Percentiles rank a stretch among this genome's conserved stretches.
Evolutionary conservation across 2,888 invertebrate species (phyloP).

Genomic region (Hetaerina titia): DNA sequence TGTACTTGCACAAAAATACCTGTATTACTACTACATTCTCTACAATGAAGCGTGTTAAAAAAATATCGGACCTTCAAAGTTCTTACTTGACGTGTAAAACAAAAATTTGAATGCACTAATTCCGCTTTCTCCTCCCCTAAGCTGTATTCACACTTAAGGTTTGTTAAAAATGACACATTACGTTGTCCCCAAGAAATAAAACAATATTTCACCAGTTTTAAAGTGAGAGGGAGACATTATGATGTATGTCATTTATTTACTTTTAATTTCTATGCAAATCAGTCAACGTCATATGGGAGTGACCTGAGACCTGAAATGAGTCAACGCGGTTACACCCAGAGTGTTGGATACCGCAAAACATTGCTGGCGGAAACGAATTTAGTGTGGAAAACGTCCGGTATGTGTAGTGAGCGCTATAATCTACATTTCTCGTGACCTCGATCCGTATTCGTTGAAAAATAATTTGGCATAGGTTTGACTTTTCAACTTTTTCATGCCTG

Average conservation of each 20-base stretch:
- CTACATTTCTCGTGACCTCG: background rate
- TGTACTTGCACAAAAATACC: too few species aligned
- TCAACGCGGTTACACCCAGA: conserved; percentile 21
- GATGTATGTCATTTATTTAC: background rate
- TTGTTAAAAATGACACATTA: background rate
- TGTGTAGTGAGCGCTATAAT: background rate
- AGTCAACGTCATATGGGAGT: conserved; percentile 23
- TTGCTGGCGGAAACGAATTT: background rate
- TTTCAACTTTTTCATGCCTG: background rate
- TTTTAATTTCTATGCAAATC: background rate
- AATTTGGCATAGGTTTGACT: background rate
- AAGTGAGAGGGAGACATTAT: background rate
- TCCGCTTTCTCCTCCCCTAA: background rate
- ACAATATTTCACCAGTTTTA: background rate
- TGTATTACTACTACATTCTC: background rate
- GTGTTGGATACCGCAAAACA: background rate
- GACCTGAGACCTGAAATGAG: conserved; percentile 5
- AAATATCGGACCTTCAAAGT: background rate
- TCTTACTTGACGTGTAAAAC: background rate
- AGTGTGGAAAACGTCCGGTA: background rate
- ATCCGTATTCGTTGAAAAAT: background rate
- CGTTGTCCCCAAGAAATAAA: background rate
- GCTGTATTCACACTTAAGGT: background rate
- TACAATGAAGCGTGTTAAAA: background rate
- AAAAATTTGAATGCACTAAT: background rate